phyloP scores from a whole-genome alignment of 2,797 vertebrate species.

The Ctenosaura bakeri region DNA sequence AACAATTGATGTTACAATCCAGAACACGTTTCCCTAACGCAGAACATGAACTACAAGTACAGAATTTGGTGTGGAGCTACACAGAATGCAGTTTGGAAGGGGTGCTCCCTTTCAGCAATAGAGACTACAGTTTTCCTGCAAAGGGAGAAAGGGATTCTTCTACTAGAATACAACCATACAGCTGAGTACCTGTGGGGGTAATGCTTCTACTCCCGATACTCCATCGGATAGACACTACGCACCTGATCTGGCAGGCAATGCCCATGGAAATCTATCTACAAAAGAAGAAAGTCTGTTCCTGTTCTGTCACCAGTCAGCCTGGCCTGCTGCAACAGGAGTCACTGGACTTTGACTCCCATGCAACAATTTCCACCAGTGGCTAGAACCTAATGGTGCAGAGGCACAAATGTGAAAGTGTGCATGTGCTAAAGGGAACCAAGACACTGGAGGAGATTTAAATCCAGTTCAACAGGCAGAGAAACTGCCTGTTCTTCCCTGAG shows the following conservation, averaged over 20 bases:
- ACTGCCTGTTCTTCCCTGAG: conserved; percentile 64
- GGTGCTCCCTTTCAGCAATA: neutral
- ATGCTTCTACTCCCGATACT: neutral
- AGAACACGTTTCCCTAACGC: conserved; percentile 8
- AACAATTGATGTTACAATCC: conserved; percentile 6
- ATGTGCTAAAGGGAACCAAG: neutral
- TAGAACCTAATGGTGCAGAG: conserved; percentile 4
- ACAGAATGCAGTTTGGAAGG: neutral
- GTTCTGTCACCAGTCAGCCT: neutral
- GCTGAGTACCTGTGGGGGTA: neutral
- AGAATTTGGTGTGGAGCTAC: conserved; percentile 30
- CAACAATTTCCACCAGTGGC: neutral
- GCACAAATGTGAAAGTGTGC: conserved; percentile 4
- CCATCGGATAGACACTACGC: neutral
- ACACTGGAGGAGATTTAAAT: neutral
- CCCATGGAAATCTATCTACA: too few species aligned
- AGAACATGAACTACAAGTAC: conserved; percentile 3
- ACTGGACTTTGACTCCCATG: neutral
- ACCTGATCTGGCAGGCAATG: neutral
- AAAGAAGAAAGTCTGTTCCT: neutral
- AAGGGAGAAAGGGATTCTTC: neutral
- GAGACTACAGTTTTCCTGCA: neutral
- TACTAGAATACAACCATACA: neutral
- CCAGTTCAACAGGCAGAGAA: neutral
- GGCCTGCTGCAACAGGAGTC: neutral